Base-by-base conservation (phyloP, 2,888 invertebrate species). In the Drosophila sordidapex region DNA sequence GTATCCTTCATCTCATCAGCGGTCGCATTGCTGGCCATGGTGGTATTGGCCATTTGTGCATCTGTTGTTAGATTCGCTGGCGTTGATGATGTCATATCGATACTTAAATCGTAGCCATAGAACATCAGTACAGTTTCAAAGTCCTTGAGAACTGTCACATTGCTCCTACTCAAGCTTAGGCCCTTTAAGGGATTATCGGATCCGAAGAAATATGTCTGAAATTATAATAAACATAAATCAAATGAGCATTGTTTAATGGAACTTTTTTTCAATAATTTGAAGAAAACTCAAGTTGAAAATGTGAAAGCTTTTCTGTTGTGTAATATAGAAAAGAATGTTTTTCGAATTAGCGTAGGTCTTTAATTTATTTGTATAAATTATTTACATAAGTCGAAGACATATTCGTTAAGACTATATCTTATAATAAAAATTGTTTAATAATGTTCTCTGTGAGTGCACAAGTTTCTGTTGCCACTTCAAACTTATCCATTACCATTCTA, bases 151-250 rank as follows among this genome's bases (percentile, higher is more conserved):
- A 97, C 95, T 7, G 95, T 95, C 0, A 97, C 96, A 90, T 97
- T 96, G 86, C 96, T 96, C 74, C 96, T 95, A 92, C 96, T 97
- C 48, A 97, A 93, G 11, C 96, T 96, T 69, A 97, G 93, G 1
- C 97, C 97, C 18, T 96, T 96, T 3, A 97, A 94, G 76, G 97
- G 97, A 46, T 97, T 97, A 90, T 97, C 97, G 85, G 96, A 95
- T 25, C 96, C 96, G 70, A 97, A 96, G 87, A 97, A 96, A 91
- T 97, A 97, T 58, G 96, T 97, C 97, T 96, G 94, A 71, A 94
- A 74, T 29, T 31, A 56, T 38, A 11, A 6, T 5, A 56, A n/a
- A 0, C 2, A 27, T 18, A 18, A 49, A 46, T 46, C 7, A 46
- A 21, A 21, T 21, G 21, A n/a, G n/a, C n/a, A n/a, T n/a, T n/a